Base-by-base conservation (phyloP, 2,797 vertebrate genomes). In the Malacoctenus gilli region DNA sequence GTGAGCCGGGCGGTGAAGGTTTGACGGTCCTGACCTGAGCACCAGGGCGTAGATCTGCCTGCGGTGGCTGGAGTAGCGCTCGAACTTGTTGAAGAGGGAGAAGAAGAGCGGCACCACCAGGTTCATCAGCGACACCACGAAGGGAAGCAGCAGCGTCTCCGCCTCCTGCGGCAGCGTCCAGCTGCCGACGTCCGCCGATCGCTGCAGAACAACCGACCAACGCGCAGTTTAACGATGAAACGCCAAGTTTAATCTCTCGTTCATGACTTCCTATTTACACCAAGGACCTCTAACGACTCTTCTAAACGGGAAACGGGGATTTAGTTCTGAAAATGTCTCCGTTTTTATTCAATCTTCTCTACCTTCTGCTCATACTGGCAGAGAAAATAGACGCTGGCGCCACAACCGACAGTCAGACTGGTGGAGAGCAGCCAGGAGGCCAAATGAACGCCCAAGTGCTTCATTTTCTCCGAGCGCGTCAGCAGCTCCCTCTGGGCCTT, bases 121-220 rank as follows among this genome's bases (percentile, higher is more conserved):
- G 41, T 98, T 99, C 74, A 99, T 90, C 19, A 96, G 88, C 39
- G 94, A 94, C 25, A 92, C 89, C 0, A 94, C 55, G 0, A 96
- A 77, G 13, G 97, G 95, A 34, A 97, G 86, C 4, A 97, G 78
- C 41, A 99, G 87, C 15, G 92, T 95, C 0, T 92, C 77, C 3
- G 92, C 90, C 37, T 97, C 92, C 1, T 86, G 59, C 8, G 66
- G 59, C 20, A 89, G 72, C 40, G 89, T 68, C 64, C 66, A 70
- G 22, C 30, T 38, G 18, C 41, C 2, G 1, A 13, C 12, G 37
- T 85, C 51, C 10, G 40, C 32, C 13, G 20, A n/a, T 31, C 0
- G 28, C 84, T 85, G 13, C 37, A n/a, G n/a, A n/a, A n/a, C n/a
- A n/a, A n/a, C n/a, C 66, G 38, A 39, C 15, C 4, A 40, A n/a